phyloP scores from a whole-genome alignment of 2,888 invertebrate species.

The Oligia fasciuncula region DNA sequence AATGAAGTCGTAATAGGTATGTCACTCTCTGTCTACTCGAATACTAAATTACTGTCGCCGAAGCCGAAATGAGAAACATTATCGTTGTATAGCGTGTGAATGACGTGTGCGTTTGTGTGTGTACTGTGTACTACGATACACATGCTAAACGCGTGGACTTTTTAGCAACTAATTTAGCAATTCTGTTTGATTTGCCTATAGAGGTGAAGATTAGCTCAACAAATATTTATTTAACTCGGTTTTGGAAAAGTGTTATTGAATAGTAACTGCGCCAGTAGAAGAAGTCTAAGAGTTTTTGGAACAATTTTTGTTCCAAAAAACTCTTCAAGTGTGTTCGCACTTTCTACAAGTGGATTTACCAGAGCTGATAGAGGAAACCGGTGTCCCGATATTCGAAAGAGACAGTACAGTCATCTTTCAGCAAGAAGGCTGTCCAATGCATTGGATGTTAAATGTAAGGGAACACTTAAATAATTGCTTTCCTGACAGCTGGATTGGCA shows the following conservation, averaged over 20 bases:
- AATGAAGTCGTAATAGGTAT: constrained; percentile 38
- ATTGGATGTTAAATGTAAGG: too few relatives aligned
- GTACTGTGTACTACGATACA: constrained; percentile 4
- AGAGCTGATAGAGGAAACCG: too few relatives aligned
- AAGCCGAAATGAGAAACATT: constrained; percentile 46
- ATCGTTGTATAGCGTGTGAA: neutral
- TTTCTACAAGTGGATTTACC: too few relatives aligned
- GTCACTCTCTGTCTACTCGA: constrained; percentile 46
- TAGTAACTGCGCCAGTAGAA: neutral
- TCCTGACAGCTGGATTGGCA: too few relatives aligned
- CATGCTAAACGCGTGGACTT: constrained; percentile 32
- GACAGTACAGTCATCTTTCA: too few relatives aligned
- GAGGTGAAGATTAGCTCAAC: constrained; percentile 32
- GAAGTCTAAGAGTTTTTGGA: neutral
- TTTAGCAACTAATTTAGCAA: constrained; percentile 23
- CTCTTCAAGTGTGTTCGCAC: too few relatives aligned
- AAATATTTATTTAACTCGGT: constrained; percentile 32
- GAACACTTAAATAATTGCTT: too few relatives aligned
- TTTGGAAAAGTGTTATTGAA: constrained; percentile 3
- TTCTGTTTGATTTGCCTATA: constrained; percentile 41
- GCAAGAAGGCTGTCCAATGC: too few relatives aligned
- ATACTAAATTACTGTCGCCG: constrained; percentile 38
- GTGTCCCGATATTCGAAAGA: too few relatives aligned
- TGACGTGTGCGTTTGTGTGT: neutral
- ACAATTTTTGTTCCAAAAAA: neutral